Base-by-base conservation (phyloP, 2,113 vertebrate species). In the Tylochromis polylepis region DNA sequence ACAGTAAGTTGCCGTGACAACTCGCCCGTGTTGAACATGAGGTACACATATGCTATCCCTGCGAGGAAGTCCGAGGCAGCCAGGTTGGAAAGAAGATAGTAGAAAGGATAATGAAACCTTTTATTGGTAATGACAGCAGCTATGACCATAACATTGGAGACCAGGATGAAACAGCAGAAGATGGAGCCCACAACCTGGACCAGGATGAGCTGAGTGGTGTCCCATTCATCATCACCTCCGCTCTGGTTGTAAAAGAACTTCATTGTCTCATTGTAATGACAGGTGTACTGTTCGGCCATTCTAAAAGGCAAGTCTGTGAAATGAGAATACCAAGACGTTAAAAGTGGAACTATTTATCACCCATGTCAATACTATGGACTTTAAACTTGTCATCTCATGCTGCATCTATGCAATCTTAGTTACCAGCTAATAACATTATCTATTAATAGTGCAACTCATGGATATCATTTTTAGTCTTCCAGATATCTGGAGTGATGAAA, bases 11-110 rank as follows among this genome's bases (percentile, higher is more conserved):
- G 95, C 84, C 94, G 95, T 0, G 98, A 99, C 81, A 96, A 95
- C 0, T 95, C 93, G 1, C 99, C 99, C 0, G 99, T 99, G 93
- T 99, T 97, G 89, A 99, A 98, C 98, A 99, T 99, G 90, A 99
- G 95, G 95, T 97, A 99, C 6, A 99, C 97, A 1, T 99, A 99
- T 1, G 99, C 98, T 20, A 99, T 98, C 7, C 98, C 98, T 4
- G 99, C 98, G 78, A 99, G 97, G 91, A 99, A 98, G 93, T 99
- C 99, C 1, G 98, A 98, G 38, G 98, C 97, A 1, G 99, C 98
- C 1, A 99, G 96, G 57, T 99, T 99, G 91, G 98, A 95, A 36
- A 99, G 95, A 29, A 99, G 97, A 85, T 99, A 99, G 91, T 99
- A 99, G 95, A 99, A 99, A 3, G 99, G 98, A 62, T 97, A 99